These are phyloP conservation scores for Rapana venosa DNA, from an alignment of 2,888 invertebrate genomes.

Conservation along the genomic window DNA sequence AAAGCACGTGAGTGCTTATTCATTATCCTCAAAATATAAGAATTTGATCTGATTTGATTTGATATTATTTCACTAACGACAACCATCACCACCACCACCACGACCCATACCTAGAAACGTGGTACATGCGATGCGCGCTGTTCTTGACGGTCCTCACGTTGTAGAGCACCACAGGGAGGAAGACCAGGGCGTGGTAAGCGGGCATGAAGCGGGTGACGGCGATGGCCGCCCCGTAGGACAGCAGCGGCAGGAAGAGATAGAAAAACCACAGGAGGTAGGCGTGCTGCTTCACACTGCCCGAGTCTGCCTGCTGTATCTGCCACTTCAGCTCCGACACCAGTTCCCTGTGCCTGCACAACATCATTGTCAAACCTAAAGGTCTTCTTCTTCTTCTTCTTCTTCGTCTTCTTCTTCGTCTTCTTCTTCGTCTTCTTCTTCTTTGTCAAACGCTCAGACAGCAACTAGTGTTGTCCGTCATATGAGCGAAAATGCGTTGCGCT, in stretches of 20 bases:
- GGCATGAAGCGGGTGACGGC: slow-evolving; percentile 52
- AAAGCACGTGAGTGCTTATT: no score
- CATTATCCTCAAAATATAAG: no score
- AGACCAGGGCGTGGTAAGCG: slow-evolving; percentile 61
- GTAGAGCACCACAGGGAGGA: slow-evolving; percentile 54
- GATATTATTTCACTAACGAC: no score
- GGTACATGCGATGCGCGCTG: slow-evolving; percentile 67
- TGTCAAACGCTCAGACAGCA: no score
- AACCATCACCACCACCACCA: not conserved
- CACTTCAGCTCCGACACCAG: slow-evolving; percentile 58
- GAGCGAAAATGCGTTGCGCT: no score
- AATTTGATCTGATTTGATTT: no score
- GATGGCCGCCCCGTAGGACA: slow-evolving; percentile 56
- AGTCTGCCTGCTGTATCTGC: slow-evolving; percentile 50
- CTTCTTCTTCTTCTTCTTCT: no score
- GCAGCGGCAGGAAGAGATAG: slow-evolving; percentile 63
- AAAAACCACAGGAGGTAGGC: slow-evolving; percentile 64
- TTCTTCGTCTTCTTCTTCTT: no score
- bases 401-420: no score
- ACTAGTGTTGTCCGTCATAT: no score
- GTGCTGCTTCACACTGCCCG: slow-evolving; percentile 43
- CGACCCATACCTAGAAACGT: slow-evolving; percentile 67
- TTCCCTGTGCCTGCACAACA: slow-evolving; percentile 58
- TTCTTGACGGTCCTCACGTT: slow-evolving; percentile 50
- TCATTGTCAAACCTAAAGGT: no score